phyloP scores from a whole-genome alignment of 2,113 vertebrate species.

The Ranitomeya imitator region DNA sequence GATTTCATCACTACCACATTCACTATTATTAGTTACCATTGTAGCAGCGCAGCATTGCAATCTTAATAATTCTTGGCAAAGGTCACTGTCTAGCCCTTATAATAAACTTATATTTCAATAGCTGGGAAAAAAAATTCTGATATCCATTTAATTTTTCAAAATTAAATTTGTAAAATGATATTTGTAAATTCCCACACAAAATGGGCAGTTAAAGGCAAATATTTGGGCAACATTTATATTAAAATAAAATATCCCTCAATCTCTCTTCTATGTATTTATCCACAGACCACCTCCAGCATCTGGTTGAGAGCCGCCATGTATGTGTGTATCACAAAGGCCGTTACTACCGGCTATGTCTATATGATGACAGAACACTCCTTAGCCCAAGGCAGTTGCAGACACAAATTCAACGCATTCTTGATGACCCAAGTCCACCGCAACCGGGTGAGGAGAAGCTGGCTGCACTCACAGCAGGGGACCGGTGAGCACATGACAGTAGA shows the following conservation, averaged over 20 bases:
- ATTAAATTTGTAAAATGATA: not conserved
- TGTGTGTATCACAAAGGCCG: constrained; percentile 88
- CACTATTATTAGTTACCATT: no score
- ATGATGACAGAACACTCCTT: constrained; percentile 81
- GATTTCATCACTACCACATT: no score
- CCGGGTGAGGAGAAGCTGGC: constrained; percentile 84
- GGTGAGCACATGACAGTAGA: constrained; percentile 66
- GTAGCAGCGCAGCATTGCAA: no score
- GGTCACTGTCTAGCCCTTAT: no score
- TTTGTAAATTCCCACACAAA: not conserved
- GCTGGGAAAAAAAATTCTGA: not conserved
- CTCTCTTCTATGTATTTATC: not conserved
- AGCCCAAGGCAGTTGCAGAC: constrained; percentile 82
- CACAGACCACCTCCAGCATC: constrained; percentile 84
- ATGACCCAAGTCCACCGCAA: constrained; percentile 79
- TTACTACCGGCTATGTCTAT: constrained; percentile 87
- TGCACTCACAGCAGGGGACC: constrained; percentile 84
- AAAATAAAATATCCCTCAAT: not conserved
- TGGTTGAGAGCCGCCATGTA: constrained; percentile 84
- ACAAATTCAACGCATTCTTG: constrained; percentile 90
- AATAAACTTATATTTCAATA: not conserved
- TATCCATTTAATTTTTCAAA: not conserved
- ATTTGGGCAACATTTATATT: not conserved
- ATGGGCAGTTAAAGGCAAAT: not conserved
- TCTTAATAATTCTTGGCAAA: no score